A percentile compares a stretch with the other conserved stretches of the same genome.
These are phyloP conservation scores for Eristalis intricaria DNA, from an alignment of 2,888 invertebrate species.

Conservation along the genomic window DNA sequence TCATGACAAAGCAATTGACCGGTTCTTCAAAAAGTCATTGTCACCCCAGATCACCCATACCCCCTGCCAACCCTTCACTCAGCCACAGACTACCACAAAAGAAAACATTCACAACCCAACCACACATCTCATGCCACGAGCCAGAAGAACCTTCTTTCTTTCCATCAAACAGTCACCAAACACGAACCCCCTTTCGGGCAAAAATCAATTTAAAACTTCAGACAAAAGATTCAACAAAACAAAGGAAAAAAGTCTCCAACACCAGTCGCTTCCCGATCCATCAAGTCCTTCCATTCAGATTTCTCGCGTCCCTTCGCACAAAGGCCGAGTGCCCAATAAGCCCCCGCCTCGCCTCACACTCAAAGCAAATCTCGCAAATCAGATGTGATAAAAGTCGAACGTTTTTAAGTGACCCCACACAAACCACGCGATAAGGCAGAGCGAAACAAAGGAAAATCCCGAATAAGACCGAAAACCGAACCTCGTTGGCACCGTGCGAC, in stretches of 20 bases:
- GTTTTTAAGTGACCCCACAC: slow-evolving; percentile 14
- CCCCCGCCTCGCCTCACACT: not conserved
- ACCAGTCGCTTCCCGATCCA: slow-evolving; percentile 10
- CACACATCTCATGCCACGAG: not conserved
- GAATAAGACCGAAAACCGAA: slow-evolving; percentile 37
- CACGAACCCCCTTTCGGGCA: not conserved
- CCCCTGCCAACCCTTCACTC: not conserved
- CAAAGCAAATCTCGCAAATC: slow-evolving; percentile 37
- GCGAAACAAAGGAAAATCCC: slow-evolving; percentile 25
- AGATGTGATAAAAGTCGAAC: slow-evolving; percentile 34
- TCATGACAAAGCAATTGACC: no score
- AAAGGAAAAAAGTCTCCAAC: not conserved
- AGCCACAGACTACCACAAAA: not conserved
- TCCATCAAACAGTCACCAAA: not conserved
- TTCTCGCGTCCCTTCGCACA: not conserved
- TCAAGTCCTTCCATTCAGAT: slow-evolving; percentile 13
- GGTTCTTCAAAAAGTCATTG: no score
- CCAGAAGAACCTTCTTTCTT: not conserved
- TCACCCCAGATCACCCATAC: no score
- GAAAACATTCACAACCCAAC: not conserved
- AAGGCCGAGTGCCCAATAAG: slow-evolving; percentile 8
- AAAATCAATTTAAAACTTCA: not conserved
- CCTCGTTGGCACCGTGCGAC: slow-evolving; percentile 7
- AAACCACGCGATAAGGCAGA: not conserved
- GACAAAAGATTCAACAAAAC: not conserved